Evolutionary conservation across 2,888 invertebrate species (phyloP).

Genomic region (Euplagia quadripunctaria): DNA sequence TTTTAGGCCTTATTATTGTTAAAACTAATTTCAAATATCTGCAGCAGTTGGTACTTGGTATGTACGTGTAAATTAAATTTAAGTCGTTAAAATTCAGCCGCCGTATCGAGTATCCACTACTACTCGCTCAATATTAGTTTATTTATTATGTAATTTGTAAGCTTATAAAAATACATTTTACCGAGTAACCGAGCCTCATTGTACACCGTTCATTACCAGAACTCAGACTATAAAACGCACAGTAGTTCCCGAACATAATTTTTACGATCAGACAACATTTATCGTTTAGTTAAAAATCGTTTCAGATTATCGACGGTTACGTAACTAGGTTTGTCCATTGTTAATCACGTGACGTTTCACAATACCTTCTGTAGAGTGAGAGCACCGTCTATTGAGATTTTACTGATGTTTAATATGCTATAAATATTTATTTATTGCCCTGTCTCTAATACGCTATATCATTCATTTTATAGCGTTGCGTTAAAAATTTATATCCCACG

Average conservation of each 20-base stretch:
- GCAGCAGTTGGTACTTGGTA: slow-evolving; percentile 7
- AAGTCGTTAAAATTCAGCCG: slow-evolving; percentile 12
- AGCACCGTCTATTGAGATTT: slow-evolving; percentile 77
- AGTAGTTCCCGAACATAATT: slow-evolving; percentile 47
- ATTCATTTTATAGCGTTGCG: slow-evolving; percentile 76
- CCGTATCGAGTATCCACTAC: slow-evolving; percentile 15
- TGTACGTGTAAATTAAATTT: slow-evolving; percentile 17
- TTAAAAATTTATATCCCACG: slow-evolving; percentile 76
- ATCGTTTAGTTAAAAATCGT: slow-evolving; percentile 44
- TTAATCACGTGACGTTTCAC: slow-evolving; percentile 64
- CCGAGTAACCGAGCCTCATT: slow-evolving; percentile 34
- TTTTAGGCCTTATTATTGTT: no score
- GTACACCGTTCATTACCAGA: slow-evolving; percentile 44
- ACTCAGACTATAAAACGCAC: slow-evolving; percentile 49
- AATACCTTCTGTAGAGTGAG: slow-evolving; percentile 66
- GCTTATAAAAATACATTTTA: slow-evolving; percentile 36
- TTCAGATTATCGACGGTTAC: slow-evolving; percentile 43
- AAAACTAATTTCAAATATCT: no score
- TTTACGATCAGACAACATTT: slow-evolving; percentile 49
- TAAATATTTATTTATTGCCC: slow-evolving; percentile 82
- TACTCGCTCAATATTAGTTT: slow-evolving; percentile 24
- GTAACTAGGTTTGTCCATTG: slow-evolving; percentile 53
- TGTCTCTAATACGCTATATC: slow-evolving; percentile 79
- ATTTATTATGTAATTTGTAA: slow-evolving; percentile 37
- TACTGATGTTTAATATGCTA: slow-evolving; percentile 81